Conservation (phyloP, 1,140 invertebrate species). For the Trichonephila clavata region DNA sequence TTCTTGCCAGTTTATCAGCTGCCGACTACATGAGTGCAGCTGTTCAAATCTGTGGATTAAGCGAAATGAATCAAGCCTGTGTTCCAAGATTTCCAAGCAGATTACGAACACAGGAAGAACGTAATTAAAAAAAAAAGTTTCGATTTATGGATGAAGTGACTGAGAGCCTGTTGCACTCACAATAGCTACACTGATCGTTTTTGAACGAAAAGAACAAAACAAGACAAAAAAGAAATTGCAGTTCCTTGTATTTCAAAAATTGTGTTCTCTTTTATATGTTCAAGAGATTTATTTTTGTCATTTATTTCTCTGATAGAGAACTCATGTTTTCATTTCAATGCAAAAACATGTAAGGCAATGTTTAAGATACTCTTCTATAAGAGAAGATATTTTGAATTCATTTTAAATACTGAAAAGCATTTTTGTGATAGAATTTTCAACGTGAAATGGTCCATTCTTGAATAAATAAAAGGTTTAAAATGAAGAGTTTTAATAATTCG, state of each 20-base stretch:
- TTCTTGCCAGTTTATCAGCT: conserved; percentile 5
- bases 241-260: not conserved
- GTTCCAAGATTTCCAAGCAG: conserved; percentile 18
- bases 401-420: not conserved
- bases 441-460: not conserved
- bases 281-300: not conserved
- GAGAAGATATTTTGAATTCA: not conserved
- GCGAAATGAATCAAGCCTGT: conserved; percentile 8
- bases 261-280: not conserved
- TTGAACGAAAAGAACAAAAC: not conserved
- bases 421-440: not conserved
- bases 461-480: not conserved
- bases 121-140: conserved; percentile 30
- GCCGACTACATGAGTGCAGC: conserved; percentile 19
- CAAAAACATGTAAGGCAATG: not conserved
- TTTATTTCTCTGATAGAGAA: no score
- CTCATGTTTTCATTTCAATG: no score
- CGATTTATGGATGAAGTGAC: conserved; percentile 20
- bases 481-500: not conserved
- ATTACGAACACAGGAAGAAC: conserved; percentile 22
- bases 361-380: not conserved
- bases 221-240: not conserved
- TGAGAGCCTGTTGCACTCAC: conserved; percentile 10
- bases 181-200: not conserved
- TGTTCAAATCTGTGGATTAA: conserved; percentile 50